Percentiles rank a stretch among this genome's conserved stretches.
Evolutionary conservation across 2,113 vertebrate genomes (phyloP).

Genomic region (Peromyscus californicus): DNA sequence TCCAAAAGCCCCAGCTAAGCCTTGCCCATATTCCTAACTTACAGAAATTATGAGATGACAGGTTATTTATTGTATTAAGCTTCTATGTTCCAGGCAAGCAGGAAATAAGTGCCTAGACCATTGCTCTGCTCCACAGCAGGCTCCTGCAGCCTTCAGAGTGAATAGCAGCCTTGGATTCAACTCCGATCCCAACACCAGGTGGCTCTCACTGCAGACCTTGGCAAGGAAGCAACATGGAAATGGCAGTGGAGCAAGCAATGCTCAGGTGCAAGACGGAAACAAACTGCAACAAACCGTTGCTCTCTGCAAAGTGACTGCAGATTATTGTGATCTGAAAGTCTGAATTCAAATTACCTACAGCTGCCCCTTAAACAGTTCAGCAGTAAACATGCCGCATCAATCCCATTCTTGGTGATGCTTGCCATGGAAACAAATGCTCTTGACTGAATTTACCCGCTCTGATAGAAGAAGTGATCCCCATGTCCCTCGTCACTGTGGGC

Average conservation of each 20-base stretch:
- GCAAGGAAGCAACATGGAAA: constrained; percentile 65
- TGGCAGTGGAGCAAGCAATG: constrained; percentile 51
- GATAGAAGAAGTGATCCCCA: constrained; percentile 43
- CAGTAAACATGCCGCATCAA: constrained; percentile 68
- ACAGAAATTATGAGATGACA: constrained; percentile 4
- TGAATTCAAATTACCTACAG: constrained; percentile 60
- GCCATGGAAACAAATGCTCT: constrained; percentile 68
- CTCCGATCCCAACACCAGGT: constrained; percentile 45
- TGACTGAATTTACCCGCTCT: constrained; percentile 61
- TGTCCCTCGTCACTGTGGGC: constrained; percentile 25
- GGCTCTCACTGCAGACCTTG: constrained; percentile 57
- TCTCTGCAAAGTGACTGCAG: constrained; percentile 61
- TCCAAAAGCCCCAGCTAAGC: neutral
- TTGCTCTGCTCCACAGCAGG: neutral
- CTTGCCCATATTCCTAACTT: neutral
- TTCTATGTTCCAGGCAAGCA: neutral
- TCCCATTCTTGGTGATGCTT: constrained; percentile 58
- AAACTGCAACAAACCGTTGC: constrained; percentile 63
- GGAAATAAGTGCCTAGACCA: neutral
- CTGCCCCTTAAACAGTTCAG: constrained; percentile 68
- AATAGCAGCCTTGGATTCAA: constrained; percentile 16
- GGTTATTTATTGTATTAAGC: constrained; percentile 33
- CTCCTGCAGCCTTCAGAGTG: neutral
- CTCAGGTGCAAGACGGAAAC: constrained; percentile 66
- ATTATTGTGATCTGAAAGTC: constrained; percentile 67